Evolutionary conservation across 2,797 vertebrate genomes (phyloP).

Genomic region (Emydoidea blandingii): DNA sequence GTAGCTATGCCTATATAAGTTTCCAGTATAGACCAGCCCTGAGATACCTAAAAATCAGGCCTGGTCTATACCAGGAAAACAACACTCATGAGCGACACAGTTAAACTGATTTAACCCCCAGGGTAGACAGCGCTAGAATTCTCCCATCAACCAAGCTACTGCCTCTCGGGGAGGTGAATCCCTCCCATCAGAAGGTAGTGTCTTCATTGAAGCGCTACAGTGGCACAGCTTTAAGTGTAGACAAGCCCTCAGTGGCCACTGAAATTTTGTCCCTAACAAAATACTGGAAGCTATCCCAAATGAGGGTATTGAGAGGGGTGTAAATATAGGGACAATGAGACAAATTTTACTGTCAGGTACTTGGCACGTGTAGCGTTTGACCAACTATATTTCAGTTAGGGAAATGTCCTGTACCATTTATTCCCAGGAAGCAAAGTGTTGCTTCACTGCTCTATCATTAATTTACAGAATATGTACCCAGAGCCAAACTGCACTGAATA

Average conservation of each 20-base stretch:
- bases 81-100: not conserved
- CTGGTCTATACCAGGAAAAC: not conserved
- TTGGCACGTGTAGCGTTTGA: not conserved
- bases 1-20: not conserved
- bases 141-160: not conserved
- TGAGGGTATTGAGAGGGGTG: not conserved
- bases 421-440: not conserved
- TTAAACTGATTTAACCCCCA: not conserved
- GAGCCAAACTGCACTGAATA: not conserved
- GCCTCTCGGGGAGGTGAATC: not conserved
- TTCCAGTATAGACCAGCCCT: not conserved
- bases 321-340: not conserved
- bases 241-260: not conserved
- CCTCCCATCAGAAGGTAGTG: not conserved
- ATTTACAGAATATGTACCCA: not conserved
- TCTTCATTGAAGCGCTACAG: not conserved
- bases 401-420: not conserved
- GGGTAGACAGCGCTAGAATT: not conserved
- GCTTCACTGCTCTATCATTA: not conserved
- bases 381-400: not conserved
- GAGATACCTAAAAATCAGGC: not conserved
- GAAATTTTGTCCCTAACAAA: not conserved
- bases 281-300: not conserved
- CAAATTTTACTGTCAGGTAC: not conserved
- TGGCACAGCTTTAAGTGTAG: not conserved